Evolutionary conservation across 2,888 invertebrate genomes (phyloP), one percentile per base, ranked within the genome.

Genomic region (Tenthredo livida): DNA sequence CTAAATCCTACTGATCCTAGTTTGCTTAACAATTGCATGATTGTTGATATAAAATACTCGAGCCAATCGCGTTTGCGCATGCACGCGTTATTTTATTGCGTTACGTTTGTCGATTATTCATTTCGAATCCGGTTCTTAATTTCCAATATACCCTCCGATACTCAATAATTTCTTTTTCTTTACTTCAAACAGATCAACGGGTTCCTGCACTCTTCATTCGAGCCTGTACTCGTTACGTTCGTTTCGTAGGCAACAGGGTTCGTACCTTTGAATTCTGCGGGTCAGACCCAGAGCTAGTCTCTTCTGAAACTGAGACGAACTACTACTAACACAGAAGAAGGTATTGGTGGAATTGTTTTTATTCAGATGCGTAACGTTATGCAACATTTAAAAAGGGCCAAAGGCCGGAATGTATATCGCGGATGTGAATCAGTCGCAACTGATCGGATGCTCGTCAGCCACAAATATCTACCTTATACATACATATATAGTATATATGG

Each of bases 211-310:
- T 93, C 90, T 93, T 91, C 92, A 83, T 93, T 87, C 89, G 91
- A 91, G 92, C 93, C 93, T 93, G 93, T 92, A 87, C 92, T 93
- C 92, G 92, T 93, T 93, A 93, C 89, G 89, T 92, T 92, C 93
- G 92, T 89, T 87, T 92, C 92, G 91, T 92, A 90, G 90, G 91
- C 87, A 91, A 90, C 80, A 89, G 91, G 86, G 87, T 86, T 84
- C 88, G 90, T 67, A 91, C 90, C 82, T 91, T 91, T 86, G 90
- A 90, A 58, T 89, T 91, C 85, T 92, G 91, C 87, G 90, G 88
- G 12, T n/a, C 10, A n/a, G 21, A 61, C 37, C 40, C 21, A 33
- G 25, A 47, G 12, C 12, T 88, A 89, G 65, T 72, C n/a, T 12
- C 61, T 67, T 17, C 12, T 43, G 40, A 80, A 40, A 54, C 17